Base-by-base conservation (phyloP, 2,888 invertebrate species). In the Eupithecia insigniata region DNA sequence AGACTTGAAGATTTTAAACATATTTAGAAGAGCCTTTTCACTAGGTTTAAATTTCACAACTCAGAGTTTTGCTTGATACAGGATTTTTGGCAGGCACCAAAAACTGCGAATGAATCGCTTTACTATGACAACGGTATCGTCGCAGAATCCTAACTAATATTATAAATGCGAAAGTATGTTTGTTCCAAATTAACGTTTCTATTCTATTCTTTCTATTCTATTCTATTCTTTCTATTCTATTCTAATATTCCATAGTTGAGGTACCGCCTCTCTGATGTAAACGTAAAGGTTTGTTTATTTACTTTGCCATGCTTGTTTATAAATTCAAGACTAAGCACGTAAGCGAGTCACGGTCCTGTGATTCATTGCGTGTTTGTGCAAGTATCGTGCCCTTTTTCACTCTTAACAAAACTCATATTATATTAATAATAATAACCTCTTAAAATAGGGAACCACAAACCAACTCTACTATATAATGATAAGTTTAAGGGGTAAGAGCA, bases 261-360 rank as follows among this genome's bases (percentile, higher is more conserved):
- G 26, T 55, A 7, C 10, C 3, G 1, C 4, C 28, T 28, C 8
- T 16, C 30, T 0, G 18, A 60, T 18, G 28, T 39, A 67, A 55
- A 55, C 12, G 51, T 14, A 26, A 51, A 22, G 26, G 55, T 55
- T 26, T 70, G 55, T 36, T 36, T 64, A n/a, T 67, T 43, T 70
- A 51, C 67, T 67, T 64, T 22, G 61, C 26, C 51, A 46, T 67
- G 34, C 61, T 30, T 62, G 62, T 67, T 71, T 62, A 62, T 36
- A 61, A 62, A 36, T 67, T 67, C 36, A 55, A 62, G 39, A 55
- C 34, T 46, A 22, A 12, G 51, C 39, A 39, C 55, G 67, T 67
- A 51, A 36, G 55, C 62, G n/a, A 64, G 67, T 71, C 67, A 67
- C 67, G 62, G 55, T 14, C 62, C 28, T 10, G 39, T 71, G 66